A percentile compares a stretch with the other conserved stretches of the same genome.
Conservation (phyloP, 1,140 invertebrate genomes). For the Papilio helenus region DNA sequence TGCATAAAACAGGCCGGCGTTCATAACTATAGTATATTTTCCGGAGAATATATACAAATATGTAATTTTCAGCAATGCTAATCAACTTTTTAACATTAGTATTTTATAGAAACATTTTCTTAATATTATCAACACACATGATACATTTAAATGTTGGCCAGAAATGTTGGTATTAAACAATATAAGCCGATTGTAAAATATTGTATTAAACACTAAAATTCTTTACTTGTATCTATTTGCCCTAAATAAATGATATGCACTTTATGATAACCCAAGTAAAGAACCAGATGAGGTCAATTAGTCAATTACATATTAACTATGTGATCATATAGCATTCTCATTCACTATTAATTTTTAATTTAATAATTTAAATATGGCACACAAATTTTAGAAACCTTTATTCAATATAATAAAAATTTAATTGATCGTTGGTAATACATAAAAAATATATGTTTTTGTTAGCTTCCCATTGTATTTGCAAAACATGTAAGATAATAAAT, state of each 20-base stretch:
- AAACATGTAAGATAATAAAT: too few relatives aligned
- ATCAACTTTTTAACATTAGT: too few relatives aligned
- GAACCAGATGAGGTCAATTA: constrained; percentile 49
- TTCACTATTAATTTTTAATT: not conserved
- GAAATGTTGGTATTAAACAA: not conserved
- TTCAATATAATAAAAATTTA: too few relatives aligned
- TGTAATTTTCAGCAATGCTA: too few relatives aligned
- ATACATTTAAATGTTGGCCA: not conserved
- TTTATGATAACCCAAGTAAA: constrained; percentile 46
- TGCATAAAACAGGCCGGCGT: not conserved
- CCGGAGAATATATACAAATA: not conserved
- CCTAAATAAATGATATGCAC: constrained; percentile 43
- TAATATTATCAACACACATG: not conserved
- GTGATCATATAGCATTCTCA: not conserved
- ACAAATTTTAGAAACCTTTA: too few relatives aligned
- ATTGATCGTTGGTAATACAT: too few relatives aligned
- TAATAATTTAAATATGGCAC: too few relatives aligned
- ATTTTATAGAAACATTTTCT: too few relatives aligned
- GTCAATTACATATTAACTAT: constrained; percentile 14
- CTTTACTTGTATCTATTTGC: constrained; percentile 35
- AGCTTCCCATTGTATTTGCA: too few relatives aligned
- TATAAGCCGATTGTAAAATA: not conserved
- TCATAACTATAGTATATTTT: not conserved
- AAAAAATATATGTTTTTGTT: too few relatives aligned
- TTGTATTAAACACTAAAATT: constrained; percentile 13